A percentile compares a stretch with the other conserved stretches of the same genome.
Conservation (phyloP, 2,888 invertebrate species). For the Apotomis betuletana region DNA sequence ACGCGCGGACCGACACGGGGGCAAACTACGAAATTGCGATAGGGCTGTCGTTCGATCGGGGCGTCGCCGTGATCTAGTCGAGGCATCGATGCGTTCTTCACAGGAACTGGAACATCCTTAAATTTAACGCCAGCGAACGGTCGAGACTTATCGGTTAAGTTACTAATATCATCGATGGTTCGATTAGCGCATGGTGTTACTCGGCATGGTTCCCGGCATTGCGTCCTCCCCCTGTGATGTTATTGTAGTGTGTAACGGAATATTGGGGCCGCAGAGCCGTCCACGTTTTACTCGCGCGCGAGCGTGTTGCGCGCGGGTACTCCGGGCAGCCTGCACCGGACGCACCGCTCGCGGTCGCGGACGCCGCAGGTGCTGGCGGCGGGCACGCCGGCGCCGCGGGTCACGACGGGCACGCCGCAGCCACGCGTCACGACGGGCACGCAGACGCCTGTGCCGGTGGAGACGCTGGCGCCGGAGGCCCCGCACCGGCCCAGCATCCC, state of each 20-base stretch:
- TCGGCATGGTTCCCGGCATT: conserved; percentile 25
- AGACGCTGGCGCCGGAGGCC: conserved; percentile 63
- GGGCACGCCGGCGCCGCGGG: conserved; percentile 59
- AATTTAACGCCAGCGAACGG: too few relatives aligned
- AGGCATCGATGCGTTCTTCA: conserved; percentile 3
- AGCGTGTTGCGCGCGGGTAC: conserved; percentile 87
- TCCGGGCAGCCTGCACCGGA: conserved; percentile 83
- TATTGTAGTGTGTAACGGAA: conserved; percentile 53
- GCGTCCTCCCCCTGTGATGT: conserved; percentile 7
- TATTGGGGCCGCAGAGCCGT: conserved; percentile 78
- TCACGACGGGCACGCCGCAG: conserved; percentile 49
- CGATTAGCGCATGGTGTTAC: background rate
- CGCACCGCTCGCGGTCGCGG: conserved; percentile 75
- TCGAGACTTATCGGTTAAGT: too few relatives aligned
- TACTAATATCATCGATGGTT: background rate
- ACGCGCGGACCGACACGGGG: conserved; percentile 85
- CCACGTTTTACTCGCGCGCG: conserved; percentile 89
- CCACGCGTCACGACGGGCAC: conserved; percentile 73
- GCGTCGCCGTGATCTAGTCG: conserved; percentile 19
- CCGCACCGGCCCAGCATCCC: conserved; percentile 80
- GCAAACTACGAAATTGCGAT: conserved; percentile 65
- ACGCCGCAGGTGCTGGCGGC: conserved; percentile 72
- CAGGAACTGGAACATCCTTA: too few relatives aligned
- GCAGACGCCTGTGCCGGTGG: conserved; percentile 60
- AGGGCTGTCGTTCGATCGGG: conserved; percentile 28